phyloP scores from a whole-genome alignment of 1,140 invertebrate species.

The Eueides isabella region DNA sequence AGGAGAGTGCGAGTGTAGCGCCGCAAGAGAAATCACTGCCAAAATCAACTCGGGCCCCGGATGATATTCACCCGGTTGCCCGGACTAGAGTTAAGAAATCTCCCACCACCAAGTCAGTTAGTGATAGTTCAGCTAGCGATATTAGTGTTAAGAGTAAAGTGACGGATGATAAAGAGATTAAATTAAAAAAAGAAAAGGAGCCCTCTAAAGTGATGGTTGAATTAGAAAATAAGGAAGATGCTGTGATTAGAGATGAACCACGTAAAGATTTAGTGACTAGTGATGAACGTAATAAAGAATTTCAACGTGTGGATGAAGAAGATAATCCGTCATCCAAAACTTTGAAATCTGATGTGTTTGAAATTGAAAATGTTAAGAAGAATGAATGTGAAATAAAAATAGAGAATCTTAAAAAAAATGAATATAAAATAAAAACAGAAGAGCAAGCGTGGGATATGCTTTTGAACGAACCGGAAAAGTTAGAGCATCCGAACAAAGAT shows the following conservation, averaged over 20 bases:
- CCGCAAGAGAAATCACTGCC: constrained; percentile 64
- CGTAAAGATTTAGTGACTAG: constrained; percentile 10
- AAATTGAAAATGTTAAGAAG: background rate
- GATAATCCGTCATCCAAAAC: background rate
- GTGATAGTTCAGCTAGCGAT: constrained; percentile 55
- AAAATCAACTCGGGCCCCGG: constrained; percentile 58
- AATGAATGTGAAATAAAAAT: constrained; percentile 1
- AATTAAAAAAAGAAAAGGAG: constrained; percentile 37
- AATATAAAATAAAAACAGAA: constrained; percentile 60
- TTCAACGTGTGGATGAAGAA: background rate
- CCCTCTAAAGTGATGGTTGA: constrained; percentile 12
- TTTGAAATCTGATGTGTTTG: background rate
- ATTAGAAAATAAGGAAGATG: constrained; percentile 15
- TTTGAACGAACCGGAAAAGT: constrained; percentile 58
- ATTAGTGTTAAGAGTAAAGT: constrained; percentile 58
- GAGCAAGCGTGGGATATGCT: constrained; percentile 75
- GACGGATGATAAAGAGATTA: constrained; percentile 34
- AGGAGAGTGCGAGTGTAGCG: constrained; percentile 42
- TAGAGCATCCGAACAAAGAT: constrained; percentile 32
- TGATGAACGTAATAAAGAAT: constrained; percentile 12
- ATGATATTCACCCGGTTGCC: constrained; percentile 70
- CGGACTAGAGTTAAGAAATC: constrained; percentile 70
- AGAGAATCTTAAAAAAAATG: background rate
- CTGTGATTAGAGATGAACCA: constrained; percentile 10
- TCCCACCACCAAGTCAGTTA: constrained; percentile 69